Percentiles rank a stretch among this genome's conserved stretches.
Conservation (phyloP, 2,797 vertebrate species). For the Gymnopithys bicolor region DNA sequence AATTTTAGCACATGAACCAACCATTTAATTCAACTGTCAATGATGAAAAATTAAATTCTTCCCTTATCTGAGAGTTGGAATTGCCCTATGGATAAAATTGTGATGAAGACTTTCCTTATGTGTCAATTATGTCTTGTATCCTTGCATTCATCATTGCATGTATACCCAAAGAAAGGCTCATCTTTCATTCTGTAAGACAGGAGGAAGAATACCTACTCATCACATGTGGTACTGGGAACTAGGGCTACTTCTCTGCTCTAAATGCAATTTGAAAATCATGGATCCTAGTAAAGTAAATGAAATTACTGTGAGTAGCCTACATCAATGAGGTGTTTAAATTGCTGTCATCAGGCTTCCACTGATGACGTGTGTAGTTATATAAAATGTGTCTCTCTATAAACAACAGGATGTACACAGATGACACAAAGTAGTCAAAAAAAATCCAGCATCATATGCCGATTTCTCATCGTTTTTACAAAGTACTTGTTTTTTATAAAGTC, state of each 20-base stretch:
- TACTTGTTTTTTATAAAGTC: background rate
- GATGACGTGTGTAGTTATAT: background rate
- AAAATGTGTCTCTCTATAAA: background rate
- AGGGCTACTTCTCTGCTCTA: background rate
- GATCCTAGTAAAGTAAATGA: background rate
- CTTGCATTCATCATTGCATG: background rate
- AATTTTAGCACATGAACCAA: background rate
- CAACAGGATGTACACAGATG: background rate
- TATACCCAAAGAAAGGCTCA: background rate
- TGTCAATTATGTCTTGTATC: background rate
- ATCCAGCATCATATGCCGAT: background rate
- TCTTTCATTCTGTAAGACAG: background rate
- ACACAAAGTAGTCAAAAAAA: background rate
- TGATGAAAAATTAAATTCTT: background rate
- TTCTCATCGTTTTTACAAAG: background rate
- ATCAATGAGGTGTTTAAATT: background rate
- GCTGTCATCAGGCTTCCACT: background rate
- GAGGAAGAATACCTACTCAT: background rate
- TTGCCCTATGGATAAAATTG: background rate
- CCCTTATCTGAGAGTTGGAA: background rate
- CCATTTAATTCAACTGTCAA: background rate
- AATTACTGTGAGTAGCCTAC: background rate
- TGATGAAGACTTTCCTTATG: background rate
- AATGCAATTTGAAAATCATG: background rate
- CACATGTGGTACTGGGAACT: background rate